phyloP scores from a whole-genome alignment of 2,888 invertebrate genomes.

The Arrhopalites spinosus region DNA sequence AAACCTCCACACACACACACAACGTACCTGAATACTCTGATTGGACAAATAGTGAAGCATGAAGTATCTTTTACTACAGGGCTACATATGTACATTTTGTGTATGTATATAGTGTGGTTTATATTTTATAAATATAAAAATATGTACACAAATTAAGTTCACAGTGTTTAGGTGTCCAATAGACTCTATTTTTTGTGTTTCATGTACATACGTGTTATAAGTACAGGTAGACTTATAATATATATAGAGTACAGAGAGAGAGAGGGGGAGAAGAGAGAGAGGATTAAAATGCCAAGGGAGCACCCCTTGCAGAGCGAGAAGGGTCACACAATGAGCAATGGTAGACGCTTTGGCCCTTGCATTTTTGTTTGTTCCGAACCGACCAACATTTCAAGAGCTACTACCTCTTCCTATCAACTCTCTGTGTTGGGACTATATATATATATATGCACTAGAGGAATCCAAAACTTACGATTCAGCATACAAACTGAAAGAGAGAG shows the following conservation, averaged over 20 bases:
- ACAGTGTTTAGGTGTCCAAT: neutral
- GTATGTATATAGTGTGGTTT: conserved; percentile 16
- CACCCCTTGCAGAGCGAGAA: conserved; percentile 52
- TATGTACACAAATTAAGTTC: conserved; percentile 6
- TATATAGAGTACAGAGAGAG: conserved; percentile 45
- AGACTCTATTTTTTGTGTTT: neutral
- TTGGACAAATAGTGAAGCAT: conserved; percentile 30
- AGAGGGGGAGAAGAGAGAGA: conserved; percentile 34
- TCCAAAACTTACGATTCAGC: neutral
- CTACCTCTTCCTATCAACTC: conserved; percentile 9
- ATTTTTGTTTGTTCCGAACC: conserved; percentile 40
- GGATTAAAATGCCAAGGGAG: conserved; percentile 43
- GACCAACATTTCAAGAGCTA: conserved; percentile 31
- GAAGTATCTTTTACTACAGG: neutral
- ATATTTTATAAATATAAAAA: conserved; percentile 10
- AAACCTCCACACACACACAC: no score
- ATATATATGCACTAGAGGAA: neutral
- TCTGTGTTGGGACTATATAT: neutral
- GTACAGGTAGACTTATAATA: neutral
- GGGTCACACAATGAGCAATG: conserved; percentile 43
- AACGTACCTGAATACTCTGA: conserved; percentile 14
- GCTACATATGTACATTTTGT: no score
- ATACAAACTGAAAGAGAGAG: neutral
- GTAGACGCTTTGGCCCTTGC: conserved; percentile 41
- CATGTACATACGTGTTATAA: neutral